Conservation (phyloP, 2,888 invertebrate genomes). For the Nomada ruficornis region DNA sequence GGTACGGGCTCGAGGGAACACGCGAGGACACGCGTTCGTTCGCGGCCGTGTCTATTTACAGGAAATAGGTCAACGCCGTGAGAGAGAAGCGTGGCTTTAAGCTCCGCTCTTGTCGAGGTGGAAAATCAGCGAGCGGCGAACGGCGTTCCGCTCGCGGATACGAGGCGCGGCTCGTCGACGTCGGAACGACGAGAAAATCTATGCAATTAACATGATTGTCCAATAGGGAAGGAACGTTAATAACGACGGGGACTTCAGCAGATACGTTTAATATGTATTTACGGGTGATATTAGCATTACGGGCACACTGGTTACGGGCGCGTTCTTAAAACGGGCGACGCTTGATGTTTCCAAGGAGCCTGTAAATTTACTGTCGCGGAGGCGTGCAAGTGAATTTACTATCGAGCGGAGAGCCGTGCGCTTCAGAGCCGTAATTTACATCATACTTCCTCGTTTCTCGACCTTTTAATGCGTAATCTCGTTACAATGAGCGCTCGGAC, state of each 20-base stretch:
- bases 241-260: slow-evolving; percentile 22
- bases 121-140: slow-evolving; percentile 20
- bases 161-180: neutral
- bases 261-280: slow-evolving; percentile 48
- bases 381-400: slow-evolving; percentile 70
- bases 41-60: slow-evolving; percentile 54
- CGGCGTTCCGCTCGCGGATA: neutral
- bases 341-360: slow-evolving; percentile 58
- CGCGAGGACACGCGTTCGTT: slow-evolving; percentile 34
- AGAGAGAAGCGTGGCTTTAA: neutral
- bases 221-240: slow-evolving; percentile 24
- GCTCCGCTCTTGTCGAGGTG: neutral
- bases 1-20: slow-evolving; percentile 6
- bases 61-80: slow-evolving; percentile 54
- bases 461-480: slow-evolving; percentile 72
- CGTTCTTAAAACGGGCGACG: slow-evolving; percentile 62
- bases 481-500: slow-evolving; percentile 54
- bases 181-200: slow-evolving; percentile 19
- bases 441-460: slow-evolving; percentile 72
- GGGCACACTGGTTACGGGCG: slow-evolving; percentile 20
- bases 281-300: slow-evolving; percentile 52
- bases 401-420: slow-evolving; percentile 58
- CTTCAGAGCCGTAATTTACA: slow-evolving; percentile 67
- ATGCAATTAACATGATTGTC: slow-evolving; percentile 37
- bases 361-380: slow-evolving; percentile 66